These are phyloP conservation scores for Ophthalmolycus amberensis DNA, from an alignment of 2,113 vertebrate genomes.

Conservation along the genomic window DNA sequence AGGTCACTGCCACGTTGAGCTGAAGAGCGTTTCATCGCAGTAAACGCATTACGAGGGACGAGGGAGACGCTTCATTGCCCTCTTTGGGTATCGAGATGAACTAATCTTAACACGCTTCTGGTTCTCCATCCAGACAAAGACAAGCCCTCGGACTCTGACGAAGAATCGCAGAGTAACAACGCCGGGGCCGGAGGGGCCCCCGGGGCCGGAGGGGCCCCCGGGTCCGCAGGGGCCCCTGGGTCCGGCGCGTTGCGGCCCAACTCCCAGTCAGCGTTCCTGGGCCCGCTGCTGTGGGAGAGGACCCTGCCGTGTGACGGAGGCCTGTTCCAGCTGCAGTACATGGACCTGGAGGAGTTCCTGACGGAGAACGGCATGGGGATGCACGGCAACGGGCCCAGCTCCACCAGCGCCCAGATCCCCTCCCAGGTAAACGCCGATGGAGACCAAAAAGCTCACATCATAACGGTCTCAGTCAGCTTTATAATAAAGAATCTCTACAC, in stretches of 20 bases:
- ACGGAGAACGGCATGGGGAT: conserved; percentile 87
- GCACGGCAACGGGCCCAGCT: conserved; percentile 79
- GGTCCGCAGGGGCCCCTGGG: conserved; percentile 55
- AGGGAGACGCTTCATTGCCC: not conserved
- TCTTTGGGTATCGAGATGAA: not conserved
- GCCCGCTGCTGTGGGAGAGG: conserved; percentile 85
- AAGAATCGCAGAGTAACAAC: conserved; percentile 69
- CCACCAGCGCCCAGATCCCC: conserved; percentile 82
- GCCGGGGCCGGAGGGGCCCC: conserved; percentile 48
- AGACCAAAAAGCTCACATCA: not conserved
- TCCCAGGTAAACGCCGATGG: conserved; percentile 61
- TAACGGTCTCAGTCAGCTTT: too few relatives aligned
- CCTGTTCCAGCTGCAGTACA: conserved; percentile 87
- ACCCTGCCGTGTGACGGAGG: conserved; percentile 85
- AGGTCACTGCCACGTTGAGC: not conserved
- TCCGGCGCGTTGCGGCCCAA: conserved; percentile 70
- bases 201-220: conserved; percentile 50
- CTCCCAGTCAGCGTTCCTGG: conserved; percentile 85
- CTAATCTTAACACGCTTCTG: not conserved
- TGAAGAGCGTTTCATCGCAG: conserved; percentile 15
- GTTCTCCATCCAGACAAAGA: conserved; percentile 79
- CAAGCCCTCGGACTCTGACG: conserved; percentile 81
- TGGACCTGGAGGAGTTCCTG: conserved; percentile 88
- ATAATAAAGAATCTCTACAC: too few relatives aligned
- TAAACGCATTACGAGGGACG: not conserved